These are phyloP conservation scores for Aporrectodea caliginosa DNA, from an alignment of 1,140 invertebrate genomes.

Conservation along the genomic window DNA sequence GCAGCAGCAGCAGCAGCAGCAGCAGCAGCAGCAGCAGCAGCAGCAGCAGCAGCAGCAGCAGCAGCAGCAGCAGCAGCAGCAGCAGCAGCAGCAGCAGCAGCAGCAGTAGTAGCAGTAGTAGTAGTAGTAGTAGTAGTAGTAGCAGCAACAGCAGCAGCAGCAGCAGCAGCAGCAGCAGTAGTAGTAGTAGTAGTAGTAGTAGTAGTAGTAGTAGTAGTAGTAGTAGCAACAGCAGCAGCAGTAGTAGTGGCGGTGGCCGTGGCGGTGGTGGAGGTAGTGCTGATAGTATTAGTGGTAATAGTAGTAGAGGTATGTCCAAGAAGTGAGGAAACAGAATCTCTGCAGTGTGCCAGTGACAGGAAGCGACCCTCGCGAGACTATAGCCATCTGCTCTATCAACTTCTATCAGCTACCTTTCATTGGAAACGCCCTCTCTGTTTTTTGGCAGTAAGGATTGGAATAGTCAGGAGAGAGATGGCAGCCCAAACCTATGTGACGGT, in stretches of 20 bases:
- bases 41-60: slow-evolving; percentile 3
- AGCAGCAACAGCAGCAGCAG: background rate
- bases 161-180: background rate
- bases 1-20: slow-evolving; percentile 23
- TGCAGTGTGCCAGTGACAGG: too few relatives aligned
- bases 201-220: background rate
- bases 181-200: background rate
- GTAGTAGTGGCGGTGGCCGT: background rate
- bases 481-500: too few relatives aligned
- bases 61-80: background rate
- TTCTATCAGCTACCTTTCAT: too few relatives aligned
- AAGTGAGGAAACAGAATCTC: too few relatives aligned
- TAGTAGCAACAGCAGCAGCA: background rate
- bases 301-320: too few relatives aligned
- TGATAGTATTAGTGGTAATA: too few relatives aligned
- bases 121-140: background rate
- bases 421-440: too few relatives aligned
- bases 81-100: background rate
- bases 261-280: background rate
- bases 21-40: slow-evolving; percentile 23
- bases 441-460: too few relatives aligned
- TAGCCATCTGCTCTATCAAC: too few relatives aligned
- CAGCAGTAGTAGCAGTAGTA: background rate
- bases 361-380: too few relatives aligned
- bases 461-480: too few relatives aligned